phyloP scores from a whole-genome alignment of 2,888 invertebrate genomes.

The Campoplex capitator region DNA sequence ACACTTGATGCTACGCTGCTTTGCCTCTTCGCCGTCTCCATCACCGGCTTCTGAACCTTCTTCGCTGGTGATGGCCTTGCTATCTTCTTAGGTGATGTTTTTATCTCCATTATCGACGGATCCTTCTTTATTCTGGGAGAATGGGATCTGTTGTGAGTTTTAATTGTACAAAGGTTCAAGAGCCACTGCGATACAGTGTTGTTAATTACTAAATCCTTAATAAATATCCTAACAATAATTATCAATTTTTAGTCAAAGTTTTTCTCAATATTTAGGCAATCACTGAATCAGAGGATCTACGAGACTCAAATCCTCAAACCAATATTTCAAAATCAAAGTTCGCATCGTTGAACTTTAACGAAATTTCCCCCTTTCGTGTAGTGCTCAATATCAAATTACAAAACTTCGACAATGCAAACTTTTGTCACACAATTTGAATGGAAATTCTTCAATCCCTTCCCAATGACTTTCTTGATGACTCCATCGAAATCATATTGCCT shows the following conservation, averaged over 20 bases:
- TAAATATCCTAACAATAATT: background rate
- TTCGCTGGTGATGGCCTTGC: slow-evolving; percentile 87
- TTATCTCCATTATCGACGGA: slow-evolving; percentile 78
- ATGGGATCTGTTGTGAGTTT: slow-evolving; percentile 34
- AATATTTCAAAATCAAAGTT: no score
- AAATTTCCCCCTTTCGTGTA: no score
- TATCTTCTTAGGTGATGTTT: slow-evolving; percentile 89
- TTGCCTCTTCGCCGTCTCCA: slow-evolving; percentile 75
- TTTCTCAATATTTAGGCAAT: background rate
- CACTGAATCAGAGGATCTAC: background rate
- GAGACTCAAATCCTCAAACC: background rate
- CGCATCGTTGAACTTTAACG: no score
- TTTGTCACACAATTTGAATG: no score
- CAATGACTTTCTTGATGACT: no score
- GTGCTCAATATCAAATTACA: no score
- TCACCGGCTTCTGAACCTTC: slow-evolving; percentile 73
- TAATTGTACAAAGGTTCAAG: background rate
- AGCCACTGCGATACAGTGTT: background rate
- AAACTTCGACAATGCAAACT: no score
- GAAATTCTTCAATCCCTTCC: no score
- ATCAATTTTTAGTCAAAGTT: background rate
- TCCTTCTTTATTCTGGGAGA: slow-evolving; percentile 82
- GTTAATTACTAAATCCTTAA: background rate
- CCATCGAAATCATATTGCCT: no score
- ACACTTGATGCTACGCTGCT: slow-evolving; percentile 18